Conservation (phyloP, 2,797 vertebrate genomes). For the Protosalanx chinensis region DNA sequence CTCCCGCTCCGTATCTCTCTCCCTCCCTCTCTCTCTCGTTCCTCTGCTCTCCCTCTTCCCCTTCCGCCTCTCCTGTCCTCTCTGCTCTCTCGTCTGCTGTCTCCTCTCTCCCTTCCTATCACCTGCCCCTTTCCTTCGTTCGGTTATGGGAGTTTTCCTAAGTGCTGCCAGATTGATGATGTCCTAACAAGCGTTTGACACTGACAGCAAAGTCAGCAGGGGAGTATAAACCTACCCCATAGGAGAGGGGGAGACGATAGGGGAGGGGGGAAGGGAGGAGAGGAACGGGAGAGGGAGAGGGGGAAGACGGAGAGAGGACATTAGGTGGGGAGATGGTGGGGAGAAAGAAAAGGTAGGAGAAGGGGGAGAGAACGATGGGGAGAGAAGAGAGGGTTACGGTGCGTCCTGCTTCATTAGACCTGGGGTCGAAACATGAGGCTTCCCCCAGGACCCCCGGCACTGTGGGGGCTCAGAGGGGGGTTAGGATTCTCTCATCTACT, state of each 20-base stretch:
- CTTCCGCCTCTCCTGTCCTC: conserved; percentile 1
- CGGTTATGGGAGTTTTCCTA: conserved; percentile 73
- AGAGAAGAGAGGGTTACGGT: no score
- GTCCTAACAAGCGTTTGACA: conserved; percentile 82
- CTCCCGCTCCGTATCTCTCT: neutral
- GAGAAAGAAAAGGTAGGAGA: no score
- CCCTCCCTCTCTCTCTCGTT: conserved; percentile 18
- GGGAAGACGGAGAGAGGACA: no score
- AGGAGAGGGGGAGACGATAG: conserved; percentile 63
- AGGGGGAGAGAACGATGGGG: no score
- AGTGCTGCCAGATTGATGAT: conserved; percentile 75
- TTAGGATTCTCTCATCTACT: conserved; percentile 17
- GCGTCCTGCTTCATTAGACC: conserved; percentile 70
- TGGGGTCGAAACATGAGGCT: conserved; percentile 67
- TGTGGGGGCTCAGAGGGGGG: conserved; percentile 25
- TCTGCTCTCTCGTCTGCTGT: conserved; percentile 26
- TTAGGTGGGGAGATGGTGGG: no score
- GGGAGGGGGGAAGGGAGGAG: conserved; percentile 46
- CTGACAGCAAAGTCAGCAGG: conserved; percentile 80
- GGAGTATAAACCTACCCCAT: conserved; percentile 72
- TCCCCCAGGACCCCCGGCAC: conserved; percentile 57
- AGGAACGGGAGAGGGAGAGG: no score
- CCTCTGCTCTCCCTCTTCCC: neutral
- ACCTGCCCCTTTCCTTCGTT: conserved; percentile 74
- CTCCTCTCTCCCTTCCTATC: conserved; percentile 46